These are phyloP conservation scores for Tolmerus cingulatus DNA, from an alignment of 2,888 invertebrate genomes.

Conservation along the genomic window DNA sequence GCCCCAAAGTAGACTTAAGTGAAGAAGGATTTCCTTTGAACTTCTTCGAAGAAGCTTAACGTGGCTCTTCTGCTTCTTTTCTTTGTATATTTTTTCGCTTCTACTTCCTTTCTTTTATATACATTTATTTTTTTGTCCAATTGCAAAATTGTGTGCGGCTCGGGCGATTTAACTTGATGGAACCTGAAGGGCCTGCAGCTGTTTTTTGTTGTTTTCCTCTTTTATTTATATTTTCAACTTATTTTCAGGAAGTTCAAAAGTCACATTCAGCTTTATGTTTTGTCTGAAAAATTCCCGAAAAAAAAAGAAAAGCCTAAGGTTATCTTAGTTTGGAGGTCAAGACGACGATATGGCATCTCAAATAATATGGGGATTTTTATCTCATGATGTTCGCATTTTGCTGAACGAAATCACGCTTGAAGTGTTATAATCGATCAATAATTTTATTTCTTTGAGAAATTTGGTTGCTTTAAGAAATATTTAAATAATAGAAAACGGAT, in stretches of 20 bases:
- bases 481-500: neutral
- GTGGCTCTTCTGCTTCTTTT: neutral
- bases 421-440: neutral
- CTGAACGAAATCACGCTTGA: neutral
- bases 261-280: neutral
- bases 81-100: neutral
- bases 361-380: neutral
- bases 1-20: neutral
- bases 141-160: neutral
- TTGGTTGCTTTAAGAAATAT: neutral
- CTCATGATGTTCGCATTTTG: neutral
- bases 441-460: neutral
- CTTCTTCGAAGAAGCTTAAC: neutral
- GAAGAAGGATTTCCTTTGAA: neutral
- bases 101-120: neutral
- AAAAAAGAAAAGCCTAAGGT: neutral
- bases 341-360: neutral
- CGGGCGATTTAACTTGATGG: neutral
- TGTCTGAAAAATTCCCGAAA: neutral
- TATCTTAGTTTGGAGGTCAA: neutral
- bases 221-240: neutral
- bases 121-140: neutral
- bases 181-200: neutral
- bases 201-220: neutral
- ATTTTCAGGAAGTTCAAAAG: slow-evolving; percentile 1